Evolutionary conservation across 2,888 invertebrate species (phyloP), one percentile per base, ranked within the genome.

Genomic region (Synanthedon myopaeformis): DNA sequence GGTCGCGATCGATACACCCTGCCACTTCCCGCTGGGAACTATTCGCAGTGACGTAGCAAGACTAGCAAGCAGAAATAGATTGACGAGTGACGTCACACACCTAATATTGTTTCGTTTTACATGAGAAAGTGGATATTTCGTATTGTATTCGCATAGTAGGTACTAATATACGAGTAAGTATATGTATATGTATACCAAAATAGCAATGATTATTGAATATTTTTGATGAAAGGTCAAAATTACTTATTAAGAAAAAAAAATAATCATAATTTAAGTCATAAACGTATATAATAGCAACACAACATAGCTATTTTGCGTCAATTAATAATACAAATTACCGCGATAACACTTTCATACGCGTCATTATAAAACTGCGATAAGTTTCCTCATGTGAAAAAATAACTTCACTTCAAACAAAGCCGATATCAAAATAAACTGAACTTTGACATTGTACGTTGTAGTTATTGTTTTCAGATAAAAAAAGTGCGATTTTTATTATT

Each of bases 1-100:
- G 66, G 66, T 59, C 61, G 60, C 54, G 62, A 64, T 67, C 66
- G 65, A 67, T 67, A 45, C 56, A 55, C 58, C 58, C 59, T 58
- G 54, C 59, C 58, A 51, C 50, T 51, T 56, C 54, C 42, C 54
- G 55, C 61, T 35, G 10, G 35, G 35, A 35, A 35, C 6, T 35
- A 3, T 35, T 45, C 45, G 45, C 45, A 14, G n/a, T 45, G 45
- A 45, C 45, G 45, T 14, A 14, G 45, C 45, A 13, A n/a, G 45
- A 13, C 13, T 14, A 14, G 45, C 45, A 13, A n/a, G 45, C 45
- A 45, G 13, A 45, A 35, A 45, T 45, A 45, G 45, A 45, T 45
- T 4, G n/a, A 45, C 10, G 35, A 14, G 45, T 45, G 45, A 45
- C 45, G 12, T 45, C 45, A 45, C 13, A 14, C 35, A 35, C 4